Evolutionary conservation across 1,140 invertebrate genomes (phyloP).

Genomic region (Pachyrhynchus sulphureomaculatus): DNA sequence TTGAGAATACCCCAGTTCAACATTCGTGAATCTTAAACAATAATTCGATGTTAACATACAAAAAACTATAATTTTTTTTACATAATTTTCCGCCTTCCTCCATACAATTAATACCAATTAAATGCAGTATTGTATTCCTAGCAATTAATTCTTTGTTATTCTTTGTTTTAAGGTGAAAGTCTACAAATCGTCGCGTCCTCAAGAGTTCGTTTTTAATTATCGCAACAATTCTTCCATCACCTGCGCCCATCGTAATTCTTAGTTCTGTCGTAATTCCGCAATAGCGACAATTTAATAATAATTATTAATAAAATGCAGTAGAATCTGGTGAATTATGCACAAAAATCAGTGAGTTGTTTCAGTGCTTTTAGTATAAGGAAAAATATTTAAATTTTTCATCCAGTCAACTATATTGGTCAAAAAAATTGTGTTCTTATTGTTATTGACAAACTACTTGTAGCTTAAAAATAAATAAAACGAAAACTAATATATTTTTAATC

Average conservation of each 20-base stretch:
- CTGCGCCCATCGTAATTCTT: not conserved
- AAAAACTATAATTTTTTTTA: too few species aligned
- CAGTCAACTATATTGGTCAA: too few species aligned
- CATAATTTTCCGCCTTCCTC: not conserved
- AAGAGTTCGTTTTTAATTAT: constrained; percentile 1
- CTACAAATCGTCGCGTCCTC: constrained; percentile 1
- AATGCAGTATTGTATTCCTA: not conserved
- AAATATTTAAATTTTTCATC: too few species aligned
- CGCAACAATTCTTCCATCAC: constrained; percentile 4
- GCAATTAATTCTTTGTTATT: not conserved
- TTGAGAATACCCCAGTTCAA: not conserved
- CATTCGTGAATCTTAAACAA: too few species aligned
- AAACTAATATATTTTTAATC: too few species aligned
- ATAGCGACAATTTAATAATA: not conserved
- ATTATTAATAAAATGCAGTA: not conserved
- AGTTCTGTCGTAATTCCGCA: not conserved
- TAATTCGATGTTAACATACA: too few species aligned
- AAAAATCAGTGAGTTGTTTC: too few species aligned
- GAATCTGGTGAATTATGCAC: not conserved
- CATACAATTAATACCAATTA: not conserved
- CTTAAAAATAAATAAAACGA: too few species aligned
- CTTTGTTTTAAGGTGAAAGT: constrained; percentile 11
- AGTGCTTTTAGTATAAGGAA: too few species aligned
- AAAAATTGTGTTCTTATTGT: too few species aligned
- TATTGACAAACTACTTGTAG: too few species aligned